These are phyloP conservation scores for Galemys pyrenaicus DNA, from an alignment of 2,113 vertebrate species.

Conservation along the genomic window DNA sequence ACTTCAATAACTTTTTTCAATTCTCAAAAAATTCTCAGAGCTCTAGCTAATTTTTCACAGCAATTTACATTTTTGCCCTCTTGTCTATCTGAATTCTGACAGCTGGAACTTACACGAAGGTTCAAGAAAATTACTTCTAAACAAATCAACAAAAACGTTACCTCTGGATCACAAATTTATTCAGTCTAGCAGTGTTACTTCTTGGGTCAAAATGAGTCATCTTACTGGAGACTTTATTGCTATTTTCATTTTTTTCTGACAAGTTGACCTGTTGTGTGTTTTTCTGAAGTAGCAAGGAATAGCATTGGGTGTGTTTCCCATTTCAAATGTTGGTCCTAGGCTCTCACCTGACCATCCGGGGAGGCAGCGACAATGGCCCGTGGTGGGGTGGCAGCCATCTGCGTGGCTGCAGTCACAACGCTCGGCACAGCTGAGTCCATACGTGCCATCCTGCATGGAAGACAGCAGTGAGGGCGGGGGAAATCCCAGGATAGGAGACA, in stretches of 20 bases:
- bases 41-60: not conserved
- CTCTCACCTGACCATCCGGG: slow-evolving; percentile 95
- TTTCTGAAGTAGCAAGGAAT: not conserved
- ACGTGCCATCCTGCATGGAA: slow-evolving; percentile 91
- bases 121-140: not conserved
- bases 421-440: slow-evolving; percentile 93
- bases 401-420: slow-evolving; percentile 98
- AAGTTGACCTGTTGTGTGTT: not conserved
- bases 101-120: not conserved
- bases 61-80: not conserved
- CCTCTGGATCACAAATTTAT: not conserved
- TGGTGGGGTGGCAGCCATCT: slow-evolving; percentile 94
- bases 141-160: not conserved
- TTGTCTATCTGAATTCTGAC: not conserved
- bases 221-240: not conserved
- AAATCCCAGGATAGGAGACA: not conserved
- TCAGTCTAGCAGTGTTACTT: not conserved
- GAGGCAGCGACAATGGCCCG: slow-evolving; percentile 95
- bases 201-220: not conserved
- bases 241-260: not conserved
- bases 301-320: rapidly evolving
- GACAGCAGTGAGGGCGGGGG: not conserved
- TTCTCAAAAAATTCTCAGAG: not conserved
- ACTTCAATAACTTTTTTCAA: not conserved
- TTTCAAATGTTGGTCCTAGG: not conserved